These are phyloP conservation scores for Hyles vespertilio DNA, from an alignment of 1,140 invertebrate species.

Conservation along the genomic window DNA sequence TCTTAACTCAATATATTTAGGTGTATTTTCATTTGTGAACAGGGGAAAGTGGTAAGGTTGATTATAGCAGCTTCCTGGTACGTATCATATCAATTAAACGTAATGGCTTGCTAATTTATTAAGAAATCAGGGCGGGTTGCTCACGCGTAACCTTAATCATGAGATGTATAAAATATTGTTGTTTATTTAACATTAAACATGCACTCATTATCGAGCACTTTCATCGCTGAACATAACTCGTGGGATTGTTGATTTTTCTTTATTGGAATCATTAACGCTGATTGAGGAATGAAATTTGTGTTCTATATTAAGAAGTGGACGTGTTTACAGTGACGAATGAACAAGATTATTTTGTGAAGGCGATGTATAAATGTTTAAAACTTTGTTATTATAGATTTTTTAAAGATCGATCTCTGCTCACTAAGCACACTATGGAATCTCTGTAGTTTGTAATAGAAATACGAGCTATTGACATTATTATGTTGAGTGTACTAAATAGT, in stretches of 20 bases:
- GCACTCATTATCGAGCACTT: neutral
- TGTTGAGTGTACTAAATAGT: no score
- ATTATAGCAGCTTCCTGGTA: slow-evolving; percentile 62
- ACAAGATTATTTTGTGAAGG: no score
- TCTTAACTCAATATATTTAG: no score
- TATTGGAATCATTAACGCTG: neutral
- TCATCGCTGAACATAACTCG: neutral
- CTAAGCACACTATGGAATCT: no score
- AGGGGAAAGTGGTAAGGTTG: slow-evolving; percentile 29
- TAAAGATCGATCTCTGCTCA: no score
- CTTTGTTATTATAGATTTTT: no score
- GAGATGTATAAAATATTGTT: slow-evolving; percentile 5
- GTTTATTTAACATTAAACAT: slow-evolving; percentile 11
- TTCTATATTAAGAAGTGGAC: no score
- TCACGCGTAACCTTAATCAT: slow-evolving; percentile 44
- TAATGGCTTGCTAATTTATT: slow-evolving; percentile 64
- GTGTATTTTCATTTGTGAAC: neutral
- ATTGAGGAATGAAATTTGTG: no score
- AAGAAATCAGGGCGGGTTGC: slow-evolving; percentile 57
- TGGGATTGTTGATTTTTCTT: neutral
- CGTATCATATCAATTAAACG: slow-evolving; percentile 65
- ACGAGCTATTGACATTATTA: no score
- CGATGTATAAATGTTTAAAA: no score
- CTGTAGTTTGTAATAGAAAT: no score
- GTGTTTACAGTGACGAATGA: no score